phyloP scores from a whole-genome alignment of 1,140 invertebrate genomes.

The Pseudomyrmex cubaensis region DNA sequence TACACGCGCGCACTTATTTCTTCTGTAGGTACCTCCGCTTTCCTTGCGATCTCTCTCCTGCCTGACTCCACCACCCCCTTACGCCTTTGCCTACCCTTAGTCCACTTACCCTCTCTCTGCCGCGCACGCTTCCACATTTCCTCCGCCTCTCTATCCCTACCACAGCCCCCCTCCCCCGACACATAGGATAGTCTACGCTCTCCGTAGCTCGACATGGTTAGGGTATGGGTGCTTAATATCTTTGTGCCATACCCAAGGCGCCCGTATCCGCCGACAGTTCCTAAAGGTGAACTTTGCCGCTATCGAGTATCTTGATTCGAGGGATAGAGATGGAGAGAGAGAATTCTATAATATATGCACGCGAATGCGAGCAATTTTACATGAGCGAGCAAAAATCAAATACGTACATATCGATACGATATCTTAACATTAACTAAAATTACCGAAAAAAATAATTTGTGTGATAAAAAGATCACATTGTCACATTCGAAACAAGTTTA shows the following conservation, averaged over 20 bases:
- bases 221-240: conserved; percentile 75
- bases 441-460: neutral
- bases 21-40: conserved; percentile 81
- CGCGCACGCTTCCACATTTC: conserved; percentile 57
- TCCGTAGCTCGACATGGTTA: conserved; percentile 61
- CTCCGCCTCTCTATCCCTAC: conserved; percentile 60
- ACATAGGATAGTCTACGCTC: conserved; percentile 64
- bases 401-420: neutral
- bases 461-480: no score
- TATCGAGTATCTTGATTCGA: conserved; percentile 27
- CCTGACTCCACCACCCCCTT: conserved; percentile 58
- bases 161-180: conserved; percentile 9
- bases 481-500: no score
- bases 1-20: conserved; percentile 84
- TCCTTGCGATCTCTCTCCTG: conserved; percentile 75
- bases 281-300: conserved; percentile 62
- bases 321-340: conserved; percentile 37
- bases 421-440: neutral
- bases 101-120: conserved; percentile 35
- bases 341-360: neutral
- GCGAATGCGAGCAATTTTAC: conserved; percentile 28
- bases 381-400: conserved; percentile 18
- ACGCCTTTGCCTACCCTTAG: conserved; percentile 48
- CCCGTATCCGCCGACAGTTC: conserved; percentile 66
- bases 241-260: conserved; percentile 70